Percentiles rank a stretch among this genome's conserved stretches.
These are phyloP conservation scores for Sitodiplosis mosellana DNA, from an alignment of 1,140 invertebrate genomes.

Conservation along the genomic window DNA sequence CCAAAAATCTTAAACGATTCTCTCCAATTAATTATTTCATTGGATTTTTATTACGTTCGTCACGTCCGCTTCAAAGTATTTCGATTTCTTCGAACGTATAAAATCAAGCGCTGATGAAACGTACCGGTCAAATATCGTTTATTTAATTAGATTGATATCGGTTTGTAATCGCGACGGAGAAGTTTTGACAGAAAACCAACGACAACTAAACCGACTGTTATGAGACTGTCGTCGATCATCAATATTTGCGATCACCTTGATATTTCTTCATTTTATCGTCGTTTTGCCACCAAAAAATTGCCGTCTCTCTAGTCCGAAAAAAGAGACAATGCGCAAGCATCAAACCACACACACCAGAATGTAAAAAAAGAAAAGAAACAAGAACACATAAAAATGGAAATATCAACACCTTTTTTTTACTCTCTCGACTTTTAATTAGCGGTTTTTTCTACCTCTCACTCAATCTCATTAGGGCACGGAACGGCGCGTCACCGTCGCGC, in stretches of 20 bases:
- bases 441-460: not conserved
- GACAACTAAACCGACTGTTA: no score
- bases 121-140: not conserved
- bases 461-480: not conserved
- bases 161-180: not conserved
- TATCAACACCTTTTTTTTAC: not conserved
- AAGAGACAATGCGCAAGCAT: no score
- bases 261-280: no score
- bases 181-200: not conserved
- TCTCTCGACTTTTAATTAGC: not conserved
- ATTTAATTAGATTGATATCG: no score
- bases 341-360: not conserved
- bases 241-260: no score
- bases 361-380: not conserved
- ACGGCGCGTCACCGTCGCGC: not conserved
- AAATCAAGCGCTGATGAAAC: not conserved
- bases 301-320: conserved; percentile 1
- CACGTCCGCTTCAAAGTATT: no score
- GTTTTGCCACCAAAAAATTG: not conserved
- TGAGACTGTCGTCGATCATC: no score
- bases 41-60: no score
- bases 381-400: conserved; percentile 1
- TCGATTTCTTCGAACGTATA: no score
- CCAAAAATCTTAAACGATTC: no score
- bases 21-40: no score